Base-by-base conservation (phyloP, 2,888 invertebrate genomes). In the Platycheirus rosarum region DNA sequence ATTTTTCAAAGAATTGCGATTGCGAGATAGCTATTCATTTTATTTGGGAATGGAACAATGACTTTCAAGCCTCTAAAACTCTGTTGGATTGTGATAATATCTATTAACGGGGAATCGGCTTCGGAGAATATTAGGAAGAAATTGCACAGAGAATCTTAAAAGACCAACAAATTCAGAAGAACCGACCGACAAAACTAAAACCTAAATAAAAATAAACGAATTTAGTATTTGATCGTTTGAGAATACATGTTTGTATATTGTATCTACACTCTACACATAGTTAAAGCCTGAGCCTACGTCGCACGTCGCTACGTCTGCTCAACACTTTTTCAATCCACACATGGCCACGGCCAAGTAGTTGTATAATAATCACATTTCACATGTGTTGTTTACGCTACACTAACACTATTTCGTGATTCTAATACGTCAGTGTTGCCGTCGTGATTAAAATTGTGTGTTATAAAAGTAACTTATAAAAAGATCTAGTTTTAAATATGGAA, bases 171-270 rank as follows among this genome's bases (percentile, higher is more conserved):
- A 53, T 71, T 76, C 70, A 62, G 66, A 62, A 53, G 80, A 82
- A 48, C 66, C 71, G 70, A 48, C 66, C 71, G 70, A 76, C 23
- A 13, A 76, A 76, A 71, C 76, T 76, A 71, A 65, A 48, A 42
- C 68, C 57, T 76, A 60, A 80, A 62, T 76, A 76, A 75, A 80
- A 76, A 76, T 80, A 80, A 76, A 66, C 76, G 66, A 82, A 60
- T 29, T 48, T 49, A 49, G 44, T 60, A 60, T 60, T 75, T 76
- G 80, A 82, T 82, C 80, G 55, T 70, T 70, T 62, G 51, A 6
- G 23, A 32, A 53, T 48, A 48, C 42, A 29, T 75, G 75, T 79
- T 44, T 79, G 75, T 46, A 70, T 55, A 35, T 68, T 71, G 60
- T 73, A 46, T 37, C 51, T 68, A 8, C 29, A 51, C 18, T 5